Base-by-base conservation (phyloP, 1,140 invertebrate species). In the Eulimnadia texana region DNA sequence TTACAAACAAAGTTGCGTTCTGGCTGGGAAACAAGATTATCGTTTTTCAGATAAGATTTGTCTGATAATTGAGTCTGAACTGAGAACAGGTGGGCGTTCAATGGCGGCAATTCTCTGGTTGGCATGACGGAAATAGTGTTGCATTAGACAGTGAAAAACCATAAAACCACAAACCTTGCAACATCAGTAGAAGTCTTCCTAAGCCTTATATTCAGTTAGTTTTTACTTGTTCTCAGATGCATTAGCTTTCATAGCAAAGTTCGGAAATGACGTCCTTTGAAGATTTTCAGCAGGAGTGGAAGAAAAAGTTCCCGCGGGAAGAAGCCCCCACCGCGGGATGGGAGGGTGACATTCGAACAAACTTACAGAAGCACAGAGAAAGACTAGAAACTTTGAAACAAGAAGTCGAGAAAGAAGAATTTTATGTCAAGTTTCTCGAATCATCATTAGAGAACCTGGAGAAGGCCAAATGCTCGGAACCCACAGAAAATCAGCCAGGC, bases 341-440 rank as follows among this genome's bases (percentile, higher is more conserved):
- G 88, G 88, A 90, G 71, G 87, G 90, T 73, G 86, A 91, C 79
- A 88, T 92, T 65, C 79, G 86, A 68, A 84, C 84, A 57, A 91
- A 90, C 76, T 79, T 93, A 64, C 79, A 84, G 66, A 89, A 88
- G 75, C 89, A 93, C 77, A 86, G 87, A 77, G 80, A 87, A 69
- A 68, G 76, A 70, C 86, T 90, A 57, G 74, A 77, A 54, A 78
- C 84, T 63, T 78, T 92, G 53, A 82, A 82, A 70, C 86, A 90
- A 69, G 88, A 91, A 73, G 74, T 92, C 28, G 86, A 90, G 68
- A 88, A 91, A 70, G 89, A 92, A 74, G 84, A 90, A 69, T 85
- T 90, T 68, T 92, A 92, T 69, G 88, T 92, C 6, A 85, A 90
- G 70, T 92, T 91, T 74, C 76, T 93, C 65, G 86, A 91, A 72